Evolutionary conservation across 2,797 vertebrate species (phyloP).

Genomic region (Echeneis naucrates): DNA sequence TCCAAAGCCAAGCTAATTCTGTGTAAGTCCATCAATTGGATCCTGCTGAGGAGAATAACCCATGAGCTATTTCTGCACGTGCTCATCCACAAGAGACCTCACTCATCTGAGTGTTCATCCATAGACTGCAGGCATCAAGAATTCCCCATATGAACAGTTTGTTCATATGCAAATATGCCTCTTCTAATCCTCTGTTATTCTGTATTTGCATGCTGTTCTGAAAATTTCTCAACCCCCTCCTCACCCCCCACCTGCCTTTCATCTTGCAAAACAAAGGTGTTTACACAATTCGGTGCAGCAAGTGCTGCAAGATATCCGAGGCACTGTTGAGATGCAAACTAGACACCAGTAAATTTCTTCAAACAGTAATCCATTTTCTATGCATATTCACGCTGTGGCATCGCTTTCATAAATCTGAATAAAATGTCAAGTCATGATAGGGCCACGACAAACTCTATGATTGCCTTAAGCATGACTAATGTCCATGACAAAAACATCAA

Average conservation of each 20-base stretch:
- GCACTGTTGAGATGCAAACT: constrained; percentile 73
- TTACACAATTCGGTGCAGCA: constrained; percentile 65
- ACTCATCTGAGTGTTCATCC: constrained; percentile 62
- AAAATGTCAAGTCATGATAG: constrained; percentile 63
- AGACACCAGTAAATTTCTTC: constrained; percentile 65
- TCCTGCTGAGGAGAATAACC: constrained; percentile 49
- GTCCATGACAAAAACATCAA: constrained; percentile 33
- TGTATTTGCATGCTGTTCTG: constrained; percentile 74
- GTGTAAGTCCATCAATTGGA: constrained; percentile 70
- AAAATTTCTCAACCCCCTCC: constrained; percentile 45
- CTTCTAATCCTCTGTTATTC: constrained; percentile 73
- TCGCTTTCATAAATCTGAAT: constrained; percentile 62
- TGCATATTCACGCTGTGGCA: constrained; percentile 65
- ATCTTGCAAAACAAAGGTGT: constrained; percentile 76
- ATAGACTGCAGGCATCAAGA: constrained; percentile 59
- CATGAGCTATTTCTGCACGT: constrained; percentile 50
- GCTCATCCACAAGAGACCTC: constrained; percentile 63
- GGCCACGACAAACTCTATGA: constrained; percentile 30
- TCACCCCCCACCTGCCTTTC: constrained; percentile 61
- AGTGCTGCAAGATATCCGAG: constrained; percentile 67
- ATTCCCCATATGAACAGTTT: constrained; percentile 61
- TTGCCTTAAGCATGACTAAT: constrained; percentile 46
- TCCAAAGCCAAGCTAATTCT: constrained; percentile 65
- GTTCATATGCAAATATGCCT: constrained; percentile 81
- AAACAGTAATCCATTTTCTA: constrained; percentile 68